Evolutionary conservation across 2,113 vertebrate species (phyloP).

Genomic region (Candoia aspera): DNA sequence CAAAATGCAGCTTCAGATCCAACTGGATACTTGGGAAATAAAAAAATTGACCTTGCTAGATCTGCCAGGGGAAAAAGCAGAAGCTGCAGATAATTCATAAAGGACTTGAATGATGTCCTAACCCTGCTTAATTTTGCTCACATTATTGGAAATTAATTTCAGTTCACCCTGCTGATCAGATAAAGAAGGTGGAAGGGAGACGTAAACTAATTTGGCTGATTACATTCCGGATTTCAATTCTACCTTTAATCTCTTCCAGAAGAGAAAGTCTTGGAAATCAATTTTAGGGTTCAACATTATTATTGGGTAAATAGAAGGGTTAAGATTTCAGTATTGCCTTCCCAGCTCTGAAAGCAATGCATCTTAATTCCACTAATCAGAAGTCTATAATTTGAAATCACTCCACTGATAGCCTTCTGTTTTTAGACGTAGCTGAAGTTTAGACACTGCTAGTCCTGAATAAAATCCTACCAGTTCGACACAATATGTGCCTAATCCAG

Average conservation of each 20-base stretch:
- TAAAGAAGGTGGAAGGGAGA: slow-evolving; percentile 32
- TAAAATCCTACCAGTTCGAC: background rate
- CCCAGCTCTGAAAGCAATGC: slow-evolving; percentile 28
- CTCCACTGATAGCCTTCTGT: background rate
- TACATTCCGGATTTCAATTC: slow-evolving; percentile 51
- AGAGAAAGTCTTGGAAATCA: slow-evolving; percentile 34
- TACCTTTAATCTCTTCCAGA: slow-evolving; percentile 47
- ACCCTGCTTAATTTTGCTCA: slow-evolving; percentile 16
- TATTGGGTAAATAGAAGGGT: slow-evolving; percentile 40
- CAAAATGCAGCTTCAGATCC: background rate
- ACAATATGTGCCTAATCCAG: background rate
- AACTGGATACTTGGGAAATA: background rate
- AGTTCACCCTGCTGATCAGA: slow-evolving; percentile 48
- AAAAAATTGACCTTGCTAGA: background rate
- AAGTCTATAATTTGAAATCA: background rate
- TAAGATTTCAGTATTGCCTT: background rate
- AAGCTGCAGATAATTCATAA: slow-evolving; percentile 6
- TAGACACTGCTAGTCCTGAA: too few species aligned
- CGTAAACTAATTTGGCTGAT: slow-evolving; percentile 63
- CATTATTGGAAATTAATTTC: slow-evolving; percentile 63
- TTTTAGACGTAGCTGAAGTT: background rate
- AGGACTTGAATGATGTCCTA: background rate
- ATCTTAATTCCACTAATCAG: slow-evolving; percentile 28
- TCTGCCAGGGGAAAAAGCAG: background rate
- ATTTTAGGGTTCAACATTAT: slow-evolving; percentile 50